Evolutionary conservation across 1,140 invertebrate genomes (phyloP), one percentile per base, ranked within the genome.

Genomic region (Drosophila parvula): DNA sequence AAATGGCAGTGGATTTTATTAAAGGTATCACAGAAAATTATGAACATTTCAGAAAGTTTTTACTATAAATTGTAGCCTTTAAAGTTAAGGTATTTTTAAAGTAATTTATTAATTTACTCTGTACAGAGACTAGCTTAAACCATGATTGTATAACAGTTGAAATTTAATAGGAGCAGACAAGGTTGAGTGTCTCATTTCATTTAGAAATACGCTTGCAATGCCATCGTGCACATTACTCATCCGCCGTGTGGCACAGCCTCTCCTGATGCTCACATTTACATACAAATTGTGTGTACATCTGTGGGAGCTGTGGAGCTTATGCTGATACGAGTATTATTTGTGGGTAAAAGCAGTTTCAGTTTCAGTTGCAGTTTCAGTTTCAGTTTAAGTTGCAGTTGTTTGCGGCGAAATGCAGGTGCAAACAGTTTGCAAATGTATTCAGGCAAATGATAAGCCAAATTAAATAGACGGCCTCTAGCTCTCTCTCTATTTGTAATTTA

Each of bases 1-100:
- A 98, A 91, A 97, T 98, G 94, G 96, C 97, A 1, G 96, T 98
- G 16, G 97, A 98, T 92, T 98, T 98, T 89, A 98, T 98, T 65
- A 97, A 98, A 95, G 97, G 97, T 98, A 93, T 95, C 18, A 18
- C 12, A 18, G 7, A 14, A 9, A 22, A 22, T 22, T 22, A 2
- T 22, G 22, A 22, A 22, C 22, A 22, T 14, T 36, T 36, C 0
- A 6, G 8, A 5, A 30, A 14, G 5, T 12, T 9, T n/a, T 10
- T 0, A 11, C 1, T 2, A 11, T 10, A 18, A 18, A 5, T 30
- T 30, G 4, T 5, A 3, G 3, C 5, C 11, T 11, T 36, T 11
- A 36, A 1, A 4, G 34, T 3, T 4, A 41, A 14, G 3, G 12
- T 41, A 30, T 5, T 18, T 34, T 6, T 36, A 2, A 55, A 10